phyloP scores from a whole-genome alignment of 2,888 invertebrate genomes.

The Unio pictorum region DNA sequence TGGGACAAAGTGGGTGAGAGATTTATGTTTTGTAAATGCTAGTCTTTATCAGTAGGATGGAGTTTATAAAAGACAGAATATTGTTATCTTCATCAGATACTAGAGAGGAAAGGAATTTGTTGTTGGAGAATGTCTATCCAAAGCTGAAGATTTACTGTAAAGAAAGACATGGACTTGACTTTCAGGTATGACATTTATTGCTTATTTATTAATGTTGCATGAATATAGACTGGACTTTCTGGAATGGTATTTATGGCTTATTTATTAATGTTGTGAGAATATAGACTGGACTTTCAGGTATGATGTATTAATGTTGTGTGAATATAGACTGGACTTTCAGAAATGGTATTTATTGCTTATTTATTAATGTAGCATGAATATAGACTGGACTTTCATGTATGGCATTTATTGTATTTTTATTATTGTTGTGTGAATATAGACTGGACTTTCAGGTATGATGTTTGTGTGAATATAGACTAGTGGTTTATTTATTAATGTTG shows the following conservation, averaged over 20 bases:
- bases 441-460: background rate
- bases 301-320: too few relatives aligned
- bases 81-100: slow-evolving; percentile 34
- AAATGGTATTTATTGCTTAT: too few relatives aligned
- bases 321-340: too few relatives aligned
- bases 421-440: background rate
- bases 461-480: too few relatives aligned
- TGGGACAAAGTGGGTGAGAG: too few relatives aligned
- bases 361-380: slow-evolving; percentile 17
- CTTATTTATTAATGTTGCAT: background rate
- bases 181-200: slow-evolving; percentile 40
- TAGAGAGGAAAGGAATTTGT: slow-evolving; percentile 52
- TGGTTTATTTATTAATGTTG: too few relatives aligned
- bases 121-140: slow-evolving; percentile 55
- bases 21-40: too few relatives aligned
- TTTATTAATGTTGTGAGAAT: too few relatives aligned
- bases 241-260: too few relatives aligned
- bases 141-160: slow-evolving; percentile 74
- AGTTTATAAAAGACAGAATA: too few relatives aligned
- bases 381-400: slow-evolving; percentile 60
- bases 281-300: too few relatives aligned
- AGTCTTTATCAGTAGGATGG: too few relatives aligned
- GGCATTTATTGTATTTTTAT: background rate
- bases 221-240: background rate
- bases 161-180: slow-evolving; percentile 74